Evolutionary conservation across 2,797 vertebrate genomes (phyloP), one percentile per base, ranked within the genome.

Genomic region (Thunnus albacares): DNA sequence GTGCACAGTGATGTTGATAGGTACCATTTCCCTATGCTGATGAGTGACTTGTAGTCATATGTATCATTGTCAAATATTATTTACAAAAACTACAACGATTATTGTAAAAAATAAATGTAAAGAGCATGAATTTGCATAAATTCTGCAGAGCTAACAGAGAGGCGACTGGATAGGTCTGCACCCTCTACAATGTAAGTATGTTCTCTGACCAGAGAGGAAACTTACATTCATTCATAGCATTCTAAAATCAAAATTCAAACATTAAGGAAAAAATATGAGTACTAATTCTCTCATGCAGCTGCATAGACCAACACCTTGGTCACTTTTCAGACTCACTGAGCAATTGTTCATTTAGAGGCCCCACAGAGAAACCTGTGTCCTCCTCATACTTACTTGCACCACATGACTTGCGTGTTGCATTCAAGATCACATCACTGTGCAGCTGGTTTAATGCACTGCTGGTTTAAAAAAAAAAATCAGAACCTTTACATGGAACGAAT

Each of bases 381-480:
- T 63, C 24, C 7, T 59, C 24, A 43, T n/a, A 13, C 26, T 33
- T 43, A 52, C 59, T 47, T 67, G 14, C 11, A 33, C 35, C 20
- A 22, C 26, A 47, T 60, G 3, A 75, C 28, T 41, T 56, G 55
- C 30, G 12, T 79, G 84, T 33, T 45, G 56, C 56, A 45, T 82
- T 75, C 55, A 79, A 38, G 59, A n/a, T 45, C 59, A 68, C 47
- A n/a, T 60, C 43, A 41, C 17, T 61, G 38, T 52, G 24, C 57
- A 73, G 71, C 52, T 55, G 80, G 56, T 81, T 80, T 80, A 73
- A 86, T 52, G 60, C 56, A 68, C 45, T 71, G 28, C 62, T 51
- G 51, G 13, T 35, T 57, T 15, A 26, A 77, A 67, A 49, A 24
- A 24, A 56, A 62, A 30, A 56, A 62, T 58, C 30, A 41, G 41